phyloP scores from a whole-genome alignment of 1,140 invertebrate genomes.

The Euschistus heros region DNA sequence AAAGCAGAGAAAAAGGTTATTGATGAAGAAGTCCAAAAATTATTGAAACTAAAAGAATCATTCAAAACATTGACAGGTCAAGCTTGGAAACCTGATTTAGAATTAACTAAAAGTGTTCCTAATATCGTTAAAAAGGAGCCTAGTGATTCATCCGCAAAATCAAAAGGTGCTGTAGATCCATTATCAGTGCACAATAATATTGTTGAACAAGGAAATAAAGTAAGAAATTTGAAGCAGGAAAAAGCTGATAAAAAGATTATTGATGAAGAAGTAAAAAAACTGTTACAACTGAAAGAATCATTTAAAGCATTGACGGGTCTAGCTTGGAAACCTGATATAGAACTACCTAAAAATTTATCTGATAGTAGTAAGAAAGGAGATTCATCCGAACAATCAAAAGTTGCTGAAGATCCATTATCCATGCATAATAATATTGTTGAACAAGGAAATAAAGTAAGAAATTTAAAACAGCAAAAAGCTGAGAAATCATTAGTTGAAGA shows the following conservation, averaged over 20 bases:
- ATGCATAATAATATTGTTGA: background rate
- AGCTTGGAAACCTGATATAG: slow-evolving; percentile 43
- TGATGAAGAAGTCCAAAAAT: slow-evolving; percentile 48
- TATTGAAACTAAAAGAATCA: slow-evolving; percentile 51
- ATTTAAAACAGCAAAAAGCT: background rate
- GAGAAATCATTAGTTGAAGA: background rate
- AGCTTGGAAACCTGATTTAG: slow-evolving; percentile 43
- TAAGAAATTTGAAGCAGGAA: slow-evolving; percentile 17
- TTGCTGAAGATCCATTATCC: too few relatives aligned
- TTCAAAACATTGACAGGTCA: slow-evolving; percentile 49
- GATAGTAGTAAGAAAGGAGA: too few relatives aligned
- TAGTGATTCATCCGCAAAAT: too few relatives aligned
- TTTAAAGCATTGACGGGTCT: slow-evolving; percentile 49
- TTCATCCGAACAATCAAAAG: too few relatives aligned
- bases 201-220: slow-evolving; percentile 15
- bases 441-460: background rate
- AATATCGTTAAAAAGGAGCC: too few relatives aligned
- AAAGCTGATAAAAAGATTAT: slow-evolving; percentile 37
- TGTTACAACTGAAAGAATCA: slow-evolving; percentile 51
- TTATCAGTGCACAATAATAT: slow-evolving; percentile 19
- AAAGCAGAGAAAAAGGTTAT: slow-evolving; percentile 38
- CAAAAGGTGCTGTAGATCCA: too few relatives aligned
- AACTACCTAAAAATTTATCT: too few relatives aligned
- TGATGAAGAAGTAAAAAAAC: slow-evolving; percentile 48
- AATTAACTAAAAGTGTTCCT: too few relatives aligned